These are phyloP conservation scores for Omphaloscelis lunosa DNA, from an alignment of 2,888 invertebrate genomes.

Conservation along the genomic window DNA sequence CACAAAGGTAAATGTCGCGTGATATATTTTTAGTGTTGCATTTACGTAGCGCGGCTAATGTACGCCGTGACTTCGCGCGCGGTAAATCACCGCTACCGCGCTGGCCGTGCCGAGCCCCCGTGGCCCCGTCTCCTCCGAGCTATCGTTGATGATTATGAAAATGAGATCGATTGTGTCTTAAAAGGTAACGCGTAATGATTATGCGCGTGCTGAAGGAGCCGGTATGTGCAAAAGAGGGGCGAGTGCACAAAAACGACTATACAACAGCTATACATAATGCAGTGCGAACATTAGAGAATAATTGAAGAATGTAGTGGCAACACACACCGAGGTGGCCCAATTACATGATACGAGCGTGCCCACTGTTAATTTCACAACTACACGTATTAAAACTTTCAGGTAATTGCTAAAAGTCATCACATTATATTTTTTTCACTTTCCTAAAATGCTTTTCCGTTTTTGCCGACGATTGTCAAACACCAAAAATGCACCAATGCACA, in stretches of 20 bases:
- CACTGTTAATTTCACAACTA: conserved; percentile 5
- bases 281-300: conserved; percentile 60
- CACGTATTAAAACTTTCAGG: not conserved
- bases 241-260: conserved; percentile 45
- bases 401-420: not conserved
- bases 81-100: conserved; percentile 66
- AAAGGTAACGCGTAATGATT: conserved; percentile 47
- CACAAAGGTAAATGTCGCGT: conserved; percentile 84
- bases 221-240: conserved; percentile 27
- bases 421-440: not conserved
- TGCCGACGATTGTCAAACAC: not conserved
- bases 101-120: conserved; percentile 21
- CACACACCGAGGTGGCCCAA: conserved; percentile 26
- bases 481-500: not conserved
- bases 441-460: not conserved
- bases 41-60: conserved; percentile 71
- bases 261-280: conserved; percentile 59
- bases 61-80: conserved; percentile 67
- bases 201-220: conserved; percentile 27
- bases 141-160: conserved; percentile 35
- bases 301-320: conserved; percentile 40
- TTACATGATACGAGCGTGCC: conserved; percentile 43
- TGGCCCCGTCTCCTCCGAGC: not conserved
- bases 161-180: conserved; percentile 47
- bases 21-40: conserved; percentile 76